Evolutionary conservation across 2,888 invertebrate genomes (phyloP), one percentile per base, ranked within the genome.

Genomic region (Nysson spinosus): DNA sequence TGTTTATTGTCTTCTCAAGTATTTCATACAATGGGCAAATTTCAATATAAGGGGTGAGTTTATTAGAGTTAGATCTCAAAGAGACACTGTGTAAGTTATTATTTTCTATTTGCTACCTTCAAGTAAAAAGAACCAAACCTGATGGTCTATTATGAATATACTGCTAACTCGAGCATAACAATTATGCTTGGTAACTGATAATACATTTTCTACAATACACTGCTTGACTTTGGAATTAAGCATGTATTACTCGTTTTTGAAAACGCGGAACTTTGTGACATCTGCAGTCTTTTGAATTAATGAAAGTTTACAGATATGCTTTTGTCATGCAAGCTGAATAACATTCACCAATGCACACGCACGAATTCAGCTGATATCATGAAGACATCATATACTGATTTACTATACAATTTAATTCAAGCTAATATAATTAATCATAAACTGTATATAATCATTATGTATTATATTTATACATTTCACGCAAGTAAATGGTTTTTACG

Each of bases 1-100:
- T 80, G 81, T 82, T 84, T 83, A 81, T 82, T 83, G 69, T 57
- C 60, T 64, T 58, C 30, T 61, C 51, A 43, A 57, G 16, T 52
- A 60, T 58, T 63, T 67, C 64, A 39, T 62, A 54, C 9, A 28
- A 54, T 34, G 35, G 32, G 57, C 32, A 35, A 52, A 60, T 54
- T 56, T 47, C 46, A 35, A 16, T 61, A 54, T 11, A 34, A 28
- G 5, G n/a, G 19, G 39, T 17, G 12, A 40, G 42, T 30, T 22
- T 42, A 28, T n/a, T 43, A 55, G 19, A 11, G 9, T 4, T 28
- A 24, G 20, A 9, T 51, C 34, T 51, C 24, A 16, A 24, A 7
- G 35, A 6, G 20, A 66, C 24, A 54, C 34, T 40, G 34, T 20
- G 4, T 19, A 58, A 44, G 22, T 7, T 51, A 43, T 51, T 47